Base-by-base conservation (phyloP, 2,888 invertebrate genomes). In the Stenchaetothrips biformis region DNA sequence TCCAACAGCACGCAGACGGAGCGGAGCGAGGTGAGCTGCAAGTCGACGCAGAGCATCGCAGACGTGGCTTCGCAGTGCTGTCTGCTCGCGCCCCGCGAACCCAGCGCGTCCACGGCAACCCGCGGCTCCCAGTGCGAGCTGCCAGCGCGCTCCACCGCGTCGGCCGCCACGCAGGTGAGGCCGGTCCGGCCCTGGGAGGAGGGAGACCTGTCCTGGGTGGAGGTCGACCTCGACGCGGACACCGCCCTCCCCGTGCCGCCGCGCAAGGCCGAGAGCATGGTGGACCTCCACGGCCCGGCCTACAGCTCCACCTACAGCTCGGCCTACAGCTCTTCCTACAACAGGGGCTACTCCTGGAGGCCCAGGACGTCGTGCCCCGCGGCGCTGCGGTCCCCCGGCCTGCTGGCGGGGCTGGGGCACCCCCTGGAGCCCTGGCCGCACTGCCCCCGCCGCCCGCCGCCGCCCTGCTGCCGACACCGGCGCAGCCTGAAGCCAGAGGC, bases 211-310 rank as follows among this genome's bases (percentile, higher is more conserved):
- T 7, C 21, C 67, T 74, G 21, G 67, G 67, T 25, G 9, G 67
- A 74, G 21, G 67, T 25, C 25, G 67, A 74, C 67, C 67, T 74
- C n/a, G 37, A 25, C 67, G n/a, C 67, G 21, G 21, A 7, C 25
- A 37, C 37, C 37, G 37, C 4, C 21, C n/a, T 74, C 21, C 67
- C 67, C 21, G 37, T 37, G 37, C 67, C 67, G 21, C 67, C 67
- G 21, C 67, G 67, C 21, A 74, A 74, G 67, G 67, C 67, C 21
- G 67, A 74, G 21, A 74, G 67, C 67, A 25, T 74, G 67, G n/a
- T 25, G 67, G 25, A 74, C 67, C 67, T 74, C 1, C 25, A 74
- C 59, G 18, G 59, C 59, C 59, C 37, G 37, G 37, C 37, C 37
- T 37, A 37, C 37, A 74, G 6, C 67, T 25, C 25, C 9, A 25